Evolutionary conservation across 2,797 vertebrate genomes (phyloP), one percentile per base, ranked within the genome.

Genomic region (Malacoctenus gilli): DNA sequence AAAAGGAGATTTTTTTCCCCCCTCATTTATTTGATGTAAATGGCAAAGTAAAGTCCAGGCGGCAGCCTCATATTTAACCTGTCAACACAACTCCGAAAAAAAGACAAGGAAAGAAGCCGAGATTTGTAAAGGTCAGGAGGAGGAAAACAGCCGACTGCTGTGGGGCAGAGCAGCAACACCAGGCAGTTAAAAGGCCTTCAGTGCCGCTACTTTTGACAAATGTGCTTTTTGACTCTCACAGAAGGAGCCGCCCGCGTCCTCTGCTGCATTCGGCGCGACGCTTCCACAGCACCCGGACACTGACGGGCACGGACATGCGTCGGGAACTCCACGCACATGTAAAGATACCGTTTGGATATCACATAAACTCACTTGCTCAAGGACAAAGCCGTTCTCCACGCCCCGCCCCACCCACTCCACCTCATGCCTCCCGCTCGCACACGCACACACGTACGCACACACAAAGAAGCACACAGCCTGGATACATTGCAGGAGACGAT

Each of bases 71-170:
- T 59, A 67, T 76, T 63, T 72, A 82, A 85, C 37, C 71, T 70
- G 74, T 79, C 82, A 83, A 80, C 53, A 59, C 68, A 49, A 59
- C 2, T 8, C 14, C 34, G 46, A 51, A 41, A 22, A n/a, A 22
- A 12, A 41, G 7, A 20, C 14, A 16, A 52, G 52, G 55, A 40
- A 69, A 75, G 42, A 52, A 67, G 59, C 50, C 19, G 18, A 58
- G 71, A 75, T 83, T 78, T 75, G 76, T 71, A 87, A 90, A 90
- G 87, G 86, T 90, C 85, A 83, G 63, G 6, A 30, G 57, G 62
- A 83, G 55, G 70, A 85, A 86, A 80, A 83, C 60, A 61, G 59
- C 53, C 39, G 42, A 66, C 40, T 19, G 72, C 77, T 81, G 72
- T 16, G 56, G 79, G 78, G 77, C 66, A 60, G 34, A 54, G 64